Conservation (phyloP, 2,888 invertebrate species). For the Atrina japonica region DNA sequence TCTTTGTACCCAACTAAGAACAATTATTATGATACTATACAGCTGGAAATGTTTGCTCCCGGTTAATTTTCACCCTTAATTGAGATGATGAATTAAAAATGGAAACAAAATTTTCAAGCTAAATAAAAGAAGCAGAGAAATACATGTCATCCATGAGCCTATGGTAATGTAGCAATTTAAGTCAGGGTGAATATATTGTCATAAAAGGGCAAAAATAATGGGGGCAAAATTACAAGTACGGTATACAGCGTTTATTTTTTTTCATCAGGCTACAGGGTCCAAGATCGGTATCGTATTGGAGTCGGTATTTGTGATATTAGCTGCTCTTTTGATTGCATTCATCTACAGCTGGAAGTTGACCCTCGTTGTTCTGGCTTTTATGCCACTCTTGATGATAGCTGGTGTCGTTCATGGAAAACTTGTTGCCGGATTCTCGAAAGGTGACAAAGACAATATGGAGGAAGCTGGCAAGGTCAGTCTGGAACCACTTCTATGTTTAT, state of each 20-base stretch:
- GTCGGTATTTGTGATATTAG: slow-evolving; percentile 76
- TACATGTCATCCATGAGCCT: too few relatives aligned
- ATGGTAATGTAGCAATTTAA: too few relatives aligned
- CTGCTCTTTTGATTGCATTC: slow-evolving; percentile 80
- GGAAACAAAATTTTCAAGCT: too few relatives aligned
- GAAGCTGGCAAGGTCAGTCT: slow-evolving; percentile 82
- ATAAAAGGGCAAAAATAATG: not conserved
- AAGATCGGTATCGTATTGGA: slow-evolving; percentile 80
- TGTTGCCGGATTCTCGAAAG: slow-evolving; percentile 58
- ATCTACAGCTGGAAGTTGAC: slow-evolving; percentile 81
- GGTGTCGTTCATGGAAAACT: slow-evolving; percentile 70
- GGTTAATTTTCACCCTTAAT: too few relatives aligned
- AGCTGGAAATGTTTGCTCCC: too few relatives aligned
- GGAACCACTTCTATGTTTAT: too few relatives aligned
- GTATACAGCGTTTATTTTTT: slow-evolving; percentile 73
- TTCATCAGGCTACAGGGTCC: slow-evolving; percentile 81
- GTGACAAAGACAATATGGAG: slow-evolving; percentile 81
- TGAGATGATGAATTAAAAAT: too few relatives aligned
- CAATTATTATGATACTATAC: too few relatives aligned
- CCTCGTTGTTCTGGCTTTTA: slow-evolving; percentile 78
- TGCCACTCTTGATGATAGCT: slow-evolving; percentile 80
- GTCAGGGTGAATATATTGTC: too few relatives aligned
- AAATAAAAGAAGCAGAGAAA: too few relatives aligned
- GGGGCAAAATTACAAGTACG: not conserved
- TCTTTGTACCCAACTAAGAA: too few relatives aligned